Conservation (phyloP, 2,113 vertebrate species). For the Sciurus niger region DNA sequence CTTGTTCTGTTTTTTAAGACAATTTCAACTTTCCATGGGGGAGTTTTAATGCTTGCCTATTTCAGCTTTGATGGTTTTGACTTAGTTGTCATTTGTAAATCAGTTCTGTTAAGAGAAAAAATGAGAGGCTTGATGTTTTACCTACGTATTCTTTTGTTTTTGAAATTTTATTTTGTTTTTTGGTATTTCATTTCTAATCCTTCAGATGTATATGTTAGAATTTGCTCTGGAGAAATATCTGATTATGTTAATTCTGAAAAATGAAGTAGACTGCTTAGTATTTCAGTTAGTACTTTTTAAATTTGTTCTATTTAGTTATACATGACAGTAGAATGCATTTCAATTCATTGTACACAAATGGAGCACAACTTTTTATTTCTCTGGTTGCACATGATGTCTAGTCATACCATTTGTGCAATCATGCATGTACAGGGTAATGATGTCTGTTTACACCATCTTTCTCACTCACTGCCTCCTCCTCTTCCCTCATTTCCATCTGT, state of each 20-base stretch:
- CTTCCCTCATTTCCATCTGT: no score
- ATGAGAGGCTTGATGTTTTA: conserved; percentile 22
- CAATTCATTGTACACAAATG: no score
- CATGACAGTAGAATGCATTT: no score
- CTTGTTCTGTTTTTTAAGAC: conserved; percentile 50
- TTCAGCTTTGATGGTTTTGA: conserved; percentile 12
- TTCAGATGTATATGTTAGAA: not conserved
- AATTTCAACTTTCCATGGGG: not conserved
- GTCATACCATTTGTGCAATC: no score
- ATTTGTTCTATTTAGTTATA: no score
- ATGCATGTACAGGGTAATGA: no score
- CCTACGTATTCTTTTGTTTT: not conserved
- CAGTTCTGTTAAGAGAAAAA: conserved; percentile 2
- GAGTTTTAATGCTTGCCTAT: conserved; percentile 20
- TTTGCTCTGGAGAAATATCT: conserved; percentile 14
- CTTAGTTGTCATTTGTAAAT: not conserved
- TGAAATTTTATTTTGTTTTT: not conserved
- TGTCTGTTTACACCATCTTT: no score
- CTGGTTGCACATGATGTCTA: no score
- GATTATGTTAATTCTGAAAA: conserved; percentile 49
- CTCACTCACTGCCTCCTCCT: no score
- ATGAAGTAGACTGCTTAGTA: not conserved
- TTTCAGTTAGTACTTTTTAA: not conserved
- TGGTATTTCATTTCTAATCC: conserved; percentile 22
- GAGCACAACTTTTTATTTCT: no score